Evolutionary conservation across 2,113 vertebrate species (phyloP).

Genomic region (Malurus cyaneus): DNA sequence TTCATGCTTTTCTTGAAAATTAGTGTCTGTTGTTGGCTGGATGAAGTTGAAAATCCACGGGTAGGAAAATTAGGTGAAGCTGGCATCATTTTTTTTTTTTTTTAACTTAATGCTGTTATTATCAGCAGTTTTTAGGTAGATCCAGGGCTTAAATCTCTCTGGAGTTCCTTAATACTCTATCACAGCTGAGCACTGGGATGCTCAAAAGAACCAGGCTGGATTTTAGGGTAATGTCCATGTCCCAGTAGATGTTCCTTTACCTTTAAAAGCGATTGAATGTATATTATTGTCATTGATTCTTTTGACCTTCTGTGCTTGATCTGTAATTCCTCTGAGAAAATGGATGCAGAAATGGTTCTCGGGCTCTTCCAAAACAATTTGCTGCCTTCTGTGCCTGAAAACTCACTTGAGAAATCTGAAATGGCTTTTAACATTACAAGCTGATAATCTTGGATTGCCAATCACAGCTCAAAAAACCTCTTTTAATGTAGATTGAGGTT

Average conservation of each 20-base stretch:
- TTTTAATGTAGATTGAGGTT: neutral
- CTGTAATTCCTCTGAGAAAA: neutral
- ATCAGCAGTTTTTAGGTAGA: neutral
- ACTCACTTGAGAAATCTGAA: neutral
- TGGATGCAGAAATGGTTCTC: neutral
- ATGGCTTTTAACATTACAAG: neutral
- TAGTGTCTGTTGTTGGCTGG: neutral
- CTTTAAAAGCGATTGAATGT: neutral
- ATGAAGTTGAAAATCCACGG: neutral
- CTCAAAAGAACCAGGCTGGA: neutral
- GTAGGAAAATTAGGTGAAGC: neutral
- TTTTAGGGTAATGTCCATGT: neutral
- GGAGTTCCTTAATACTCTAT: fast-evolving
- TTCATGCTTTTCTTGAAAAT: neutral
- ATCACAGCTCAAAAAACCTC: neutral
- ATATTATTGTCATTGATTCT: neutral
- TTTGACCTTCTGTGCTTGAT: neutral
- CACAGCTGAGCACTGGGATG: neutral
- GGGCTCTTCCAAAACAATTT: neutral
- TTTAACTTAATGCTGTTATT: neutral
- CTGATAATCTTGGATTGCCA: neutral
- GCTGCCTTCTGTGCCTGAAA: neutral
- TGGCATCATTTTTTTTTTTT: neutral
- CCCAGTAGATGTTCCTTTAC: neutral
- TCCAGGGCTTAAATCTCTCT: neutral